Conservation (phyloP, 2,797 vertebrate genomes). For the Cheracebus regulus region DNA sequence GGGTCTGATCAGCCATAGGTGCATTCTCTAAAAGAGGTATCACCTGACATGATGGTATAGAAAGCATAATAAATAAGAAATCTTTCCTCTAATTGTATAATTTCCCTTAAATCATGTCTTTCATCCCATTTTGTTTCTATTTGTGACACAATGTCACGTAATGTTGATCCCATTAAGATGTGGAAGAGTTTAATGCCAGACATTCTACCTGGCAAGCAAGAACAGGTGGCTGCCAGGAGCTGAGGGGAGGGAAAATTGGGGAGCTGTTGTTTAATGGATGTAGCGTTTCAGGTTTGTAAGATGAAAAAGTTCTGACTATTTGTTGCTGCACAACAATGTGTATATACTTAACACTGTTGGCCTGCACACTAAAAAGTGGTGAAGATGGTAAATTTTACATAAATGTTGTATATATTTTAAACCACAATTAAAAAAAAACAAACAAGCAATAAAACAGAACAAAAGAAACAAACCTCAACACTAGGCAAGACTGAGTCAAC, state of each 20-base stretch:
- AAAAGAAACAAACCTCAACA: background rate
- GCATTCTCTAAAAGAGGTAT: background rate
- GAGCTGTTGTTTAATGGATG: background rate
- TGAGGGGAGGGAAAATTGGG: background rate
- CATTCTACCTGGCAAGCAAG: background rate
- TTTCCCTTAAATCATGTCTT: background rate
- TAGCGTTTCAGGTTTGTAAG: background rate
- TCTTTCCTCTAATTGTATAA: conserved; percentile 13
- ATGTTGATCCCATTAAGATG: background rate
- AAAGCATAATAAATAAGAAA: background rate
- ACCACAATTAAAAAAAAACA: background rate
- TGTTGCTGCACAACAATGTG: background rate
- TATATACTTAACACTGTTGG: background rate
- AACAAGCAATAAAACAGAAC: background rate
- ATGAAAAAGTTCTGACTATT: background rate
- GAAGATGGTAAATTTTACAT: background rate
- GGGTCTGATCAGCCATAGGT: background rate
- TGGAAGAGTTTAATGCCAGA: background rate
- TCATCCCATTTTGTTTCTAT: background rate
- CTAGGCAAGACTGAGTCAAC: background rate
- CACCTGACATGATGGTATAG: background rate
- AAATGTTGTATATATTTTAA: background rate
- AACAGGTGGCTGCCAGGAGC: background rate
- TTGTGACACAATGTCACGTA: background rate
- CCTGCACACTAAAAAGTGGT: background rate